Evolutionary conservation across 1,140 invertebrate species (phyloP).

Genomic region (Calephelis nemesis): DNA sequence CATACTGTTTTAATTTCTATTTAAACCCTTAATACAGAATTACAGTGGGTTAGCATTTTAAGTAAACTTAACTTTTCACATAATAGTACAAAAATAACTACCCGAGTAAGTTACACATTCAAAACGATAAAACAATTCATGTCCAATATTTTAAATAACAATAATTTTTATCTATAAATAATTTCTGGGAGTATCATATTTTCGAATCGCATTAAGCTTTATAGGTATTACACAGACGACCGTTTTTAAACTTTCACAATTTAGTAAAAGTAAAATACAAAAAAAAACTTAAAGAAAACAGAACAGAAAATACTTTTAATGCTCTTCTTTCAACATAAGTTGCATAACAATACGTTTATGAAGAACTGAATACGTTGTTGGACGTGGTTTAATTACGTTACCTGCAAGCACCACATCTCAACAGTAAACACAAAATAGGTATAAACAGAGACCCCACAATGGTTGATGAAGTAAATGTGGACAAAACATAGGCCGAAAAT

Average conservation of each 20-base stretch:
- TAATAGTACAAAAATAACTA: conserved; percentile 75
- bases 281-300: too few species aligned
- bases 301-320: too few species aligned
- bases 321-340: too few species aligned
- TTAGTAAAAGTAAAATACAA: neutral
- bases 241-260: neutral
- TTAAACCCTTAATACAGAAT: conserved; percentile 75
- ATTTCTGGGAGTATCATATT: conserved; percentile 12
- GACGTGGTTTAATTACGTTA: too few species aligned
- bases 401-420: too few species aligned
- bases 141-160: conserved; percentile 49
- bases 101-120: conserved; percentile 53
- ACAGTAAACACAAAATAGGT: too few species aligned
- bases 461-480: too few species aligned
- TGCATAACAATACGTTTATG: too few species aligned
- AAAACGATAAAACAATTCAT: conserved; percentile 56
- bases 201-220: neutral
- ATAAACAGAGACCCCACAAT: too few species aligned
- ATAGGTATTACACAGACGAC: conserved; percentile 6
- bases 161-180: conserved; percentile 19
- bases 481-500: too few species aligned
- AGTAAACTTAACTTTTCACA: conserved; percentile 71
- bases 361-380: too few species aligned
- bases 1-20: conserved; percentile 79
- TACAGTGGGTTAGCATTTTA: conserved; percentile 75